Evolutionary conservation across 2,797 vertebrate genomes (phyloP), one percentile per base, ranked within the genome.

Genomic region (Brachyalestes nurse): DNA sequence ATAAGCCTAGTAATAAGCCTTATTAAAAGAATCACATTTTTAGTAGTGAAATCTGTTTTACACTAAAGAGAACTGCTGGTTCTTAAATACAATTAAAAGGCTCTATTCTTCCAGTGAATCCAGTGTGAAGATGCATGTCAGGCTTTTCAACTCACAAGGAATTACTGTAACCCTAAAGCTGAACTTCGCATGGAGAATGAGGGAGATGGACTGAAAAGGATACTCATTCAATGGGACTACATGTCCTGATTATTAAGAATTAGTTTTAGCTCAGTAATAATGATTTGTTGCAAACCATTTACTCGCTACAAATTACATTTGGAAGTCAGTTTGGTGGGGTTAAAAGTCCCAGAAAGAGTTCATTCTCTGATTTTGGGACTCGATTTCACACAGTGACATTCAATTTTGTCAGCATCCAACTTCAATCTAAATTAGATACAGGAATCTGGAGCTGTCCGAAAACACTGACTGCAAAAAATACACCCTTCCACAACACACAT

Each of bases 41-140:
- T 53, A 51, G 47, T 53, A 34, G 21, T 25, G 34, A 42, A 70
- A 45, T 19, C 40, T 45, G 42, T 70, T 70, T 70, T 49, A 71
- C 47, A 53, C 16, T 6, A 47, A 71, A 71, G 45, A 72, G 16
- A 77, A 40, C 53, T 17, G 73, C 83, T 74, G 38, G 70, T 17
- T 16, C 17, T 47, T 40, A 12, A 70, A 78, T 72, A 49, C 84
- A 83, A 78, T 79, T 82, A 19, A 85, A 70, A 86, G 87, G 83
- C 80, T 87, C 89, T 88, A 85, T 85, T 88, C 83, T 86, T 86
- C 5, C 60, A 57, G 69, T 84, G 82, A 76, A 86, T 83, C 85
- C 84, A 85, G 86, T 79, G 85, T 86, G 86, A 88, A 88, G 89
- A 86, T 65, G 84, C 86, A 90, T 88, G 89, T 88, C 87, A 91